Evolutionary conservation across 2,797 vertebrate genomes (phyloP).

Genomic region (Poeciliopsis paucimaculata): DNA sequence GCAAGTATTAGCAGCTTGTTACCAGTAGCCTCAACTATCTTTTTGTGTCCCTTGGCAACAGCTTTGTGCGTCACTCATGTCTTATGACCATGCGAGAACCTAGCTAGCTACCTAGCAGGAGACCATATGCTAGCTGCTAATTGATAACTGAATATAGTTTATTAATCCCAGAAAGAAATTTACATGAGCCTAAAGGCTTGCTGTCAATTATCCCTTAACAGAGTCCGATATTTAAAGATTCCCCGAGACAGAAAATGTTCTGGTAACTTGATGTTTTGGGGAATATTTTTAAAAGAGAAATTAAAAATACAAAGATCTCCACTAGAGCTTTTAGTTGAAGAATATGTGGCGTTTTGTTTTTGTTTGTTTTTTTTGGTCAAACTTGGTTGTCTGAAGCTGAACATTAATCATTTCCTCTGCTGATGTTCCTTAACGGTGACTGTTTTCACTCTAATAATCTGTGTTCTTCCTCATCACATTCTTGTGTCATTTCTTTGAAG

Average conservation of each 20-base stretch:
- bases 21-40: too few species aligned
- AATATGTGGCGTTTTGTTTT: neutral
- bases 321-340: neutral
- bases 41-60: too few species aligned
- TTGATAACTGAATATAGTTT: too few species aligned
- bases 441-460: neutral
- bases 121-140: too few species aligned
- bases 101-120: too few species aligned
- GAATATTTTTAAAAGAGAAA: neutral
- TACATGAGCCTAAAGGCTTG: too few species aligned
- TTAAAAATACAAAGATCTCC: neutral
- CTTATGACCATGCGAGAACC: too few species aligned
- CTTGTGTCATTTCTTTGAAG: neutral
- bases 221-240: neutral
- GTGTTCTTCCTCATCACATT: neutral
- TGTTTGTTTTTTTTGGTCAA: neutral
- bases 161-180: too few species aligned
- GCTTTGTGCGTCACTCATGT: too few species aligned
- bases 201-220: neutral
- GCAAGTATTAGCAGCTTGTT: too few species aligned
- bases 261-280: neutral
- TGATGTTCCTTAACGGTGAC: neutral
- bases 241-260: neutral
- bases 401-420: neutral
- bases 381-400: neutral